Evolutionary conservation across 1,140 invertebrate genomes (phyloP).

Genomic region (Papilio aristodemus): DNA sequence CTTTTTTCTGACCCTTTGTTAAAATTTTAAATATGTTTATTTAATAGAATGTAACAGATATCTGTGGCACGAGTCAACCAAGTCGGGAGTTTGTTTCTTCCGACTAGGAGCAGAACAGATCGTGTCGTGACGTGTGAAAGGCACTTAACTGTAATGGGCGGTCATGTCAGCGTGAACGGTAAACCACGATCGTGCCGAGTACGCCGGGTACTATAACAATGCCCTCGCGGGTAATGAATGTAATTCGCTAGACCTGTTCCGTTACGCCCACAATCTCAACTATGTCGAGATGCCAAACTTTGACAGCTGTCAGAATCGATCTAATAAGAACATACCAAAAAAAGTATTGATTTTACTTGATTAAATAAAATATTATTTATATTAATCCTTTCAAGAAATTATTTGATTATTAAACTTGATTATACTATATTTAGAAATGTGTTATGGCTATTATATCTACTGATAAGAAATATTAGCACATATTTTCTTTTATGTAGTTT

Average conservation of each 20-base stretch:
- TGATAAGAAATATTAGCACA: too few species aligned
- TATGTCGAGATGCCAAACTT: neutral
- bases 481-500: too few species aligned
- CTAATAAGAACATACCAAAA: neutral
- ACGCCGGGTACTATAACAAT: constrained; percentile 27
- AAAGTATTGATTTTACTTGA: neutral
- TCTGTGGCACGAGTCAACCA: neutral
- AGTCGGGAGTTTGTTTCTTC: neutral
- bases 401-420: too few species aligned
- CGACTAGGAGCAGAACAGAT: constrained; percentile 10
- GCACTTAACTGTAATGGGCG: constrained; percentile 47
- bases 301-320: constrained; percentile 10
- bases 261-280: neutral
- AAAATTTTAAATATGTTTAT: too few species aligned
- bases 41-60: too few species aligned
- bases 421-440: too few species aligned
- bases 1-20: too few species aligned
- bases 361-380: too few species aligned
- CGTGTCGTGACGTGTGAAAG: constrained; percentile 50
- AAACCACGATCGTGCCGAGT: constrained; percentile 45
- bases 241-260: constrained; percentile 20
- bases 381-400: too few species aligned
- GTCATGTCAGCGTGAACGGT: constrained; percentile 43
- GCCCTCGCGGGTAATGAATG: constrained; percentile 3
- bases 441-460: too few species aligned